Evolutionary conservation across 2,888 invertebrate species (phyloP).

Genomic region (Acrobasis consociella): DNA sequence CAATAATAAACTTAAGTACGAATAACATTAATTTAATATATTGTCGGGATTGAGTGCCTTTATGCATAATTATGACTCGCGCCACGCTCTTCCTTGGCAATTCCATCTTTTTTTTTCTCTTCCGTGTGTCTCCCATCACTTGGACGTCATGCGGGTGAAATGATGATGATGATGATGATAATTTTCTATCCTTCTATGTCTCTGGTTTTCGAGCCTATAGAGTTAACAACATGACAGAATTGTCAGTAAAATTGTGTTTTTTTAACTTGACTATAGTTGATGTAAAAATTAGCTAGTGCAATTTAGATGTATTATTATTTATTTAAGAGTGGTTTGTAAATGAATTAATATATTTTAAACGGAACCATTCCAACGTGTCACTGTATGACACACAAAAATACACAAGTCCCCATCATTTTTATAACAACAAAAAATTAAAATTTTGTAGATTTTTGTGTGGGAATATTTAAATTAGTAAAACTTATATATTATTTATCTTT

Average conservation of each 20-base stretch:
- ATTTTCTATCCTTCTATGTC: too few relatives aligned
- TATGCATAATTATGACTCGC: too few relatives aligned
- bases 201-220: too few relatives aligned
- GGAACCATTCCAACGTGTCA: constrained; percentile 62
- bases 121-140: too few relatives aligned
- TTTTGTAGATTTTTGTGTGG: background rate
- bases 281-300: constrained; percentile 67
- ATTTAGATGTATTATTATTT: constrained; percentile 67
- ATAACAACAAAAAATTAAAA: background rate
- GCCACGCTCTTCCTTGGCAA: too few relatives aligned
- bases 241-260: constrained; percentile 17
- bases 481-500: background rate
- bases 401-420: too few relatives aligned
- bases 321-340: constrained; percentile 60
- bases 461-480: background rate
- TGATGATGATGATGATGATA: too few relatives aligned
- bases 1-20: too few relatives aligned
- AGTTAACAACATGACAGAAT: background rate
- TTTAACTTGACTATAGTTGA: constrained; percentile 30
- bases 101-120: too few relatives aligned
- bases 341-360: constrained; percentile 44
- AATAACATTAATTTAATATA: too few relatives aligned
- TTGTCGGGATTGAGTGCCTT: too few relatives aligned
- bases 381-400: constrained; percentile 25
- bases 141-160: too few relatives aligned